Base-by-base conservation (phyloP, 2,797 vertebrate species). In the Agapornis canus region DNA sequence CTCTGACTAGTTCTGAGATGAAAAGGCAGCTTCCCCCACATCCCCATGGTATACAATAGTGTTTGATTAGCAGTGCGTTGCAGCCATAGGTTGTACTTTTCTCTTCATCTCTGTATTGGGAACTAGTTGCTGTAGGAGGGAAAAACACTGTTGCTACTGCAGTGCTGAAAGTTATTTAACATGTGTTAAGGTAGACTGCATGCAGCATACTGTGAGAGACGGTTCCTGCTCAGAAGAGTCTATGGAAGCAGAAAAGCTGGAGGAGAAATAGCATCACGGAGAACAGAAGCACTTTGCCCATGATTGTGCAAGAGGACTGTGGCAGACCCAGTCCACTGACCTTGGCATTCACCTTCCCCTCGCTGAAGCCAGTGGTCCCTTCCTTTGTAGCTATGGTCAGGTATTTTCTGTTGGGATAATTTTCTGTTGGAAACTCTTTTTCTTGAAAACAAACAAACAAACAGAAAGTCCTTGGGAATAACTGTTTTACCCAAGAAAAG, bases 41-140 rank as follows among this genome's bases (percentile, higher is more conserved):
- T 72, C 70, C 86, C 88, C 11, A 2, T 31, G 10, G 72, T 63
- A 4, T 69, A 56, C 66, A 83, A 5, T 52, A 69, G 65, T 25
- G 47, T 94, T 95, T 92, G 86, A 91, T 93, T 70, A 86, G 63
- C 82, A 56, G 37, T 26, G 76, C 35, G 35, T 56, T 88, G 70
- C 76, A 82, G 63, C 63, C 70, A 73, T 60, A 66, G 92, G 77
- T 90, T 72, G 73, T 3, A 0, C 73, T 89, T 89, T 91, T 87
- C 73, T 89, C 87, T 91, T 87, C 43, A 1, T 29, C 60, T 79
- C 4, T 0, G 17, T 73, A 7, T 17, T 72, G 65, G 70, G 49
- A 85, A 43, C 49, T 79, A 32, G 59, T 59, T 94, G 48, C 66
- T 72, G 26, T 69, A 40, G 72, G 64, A 94, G 61, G 40, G 64